Conservation (phyloP, 2,113 vertebrate species). For the Astur gentilis region DNA sequence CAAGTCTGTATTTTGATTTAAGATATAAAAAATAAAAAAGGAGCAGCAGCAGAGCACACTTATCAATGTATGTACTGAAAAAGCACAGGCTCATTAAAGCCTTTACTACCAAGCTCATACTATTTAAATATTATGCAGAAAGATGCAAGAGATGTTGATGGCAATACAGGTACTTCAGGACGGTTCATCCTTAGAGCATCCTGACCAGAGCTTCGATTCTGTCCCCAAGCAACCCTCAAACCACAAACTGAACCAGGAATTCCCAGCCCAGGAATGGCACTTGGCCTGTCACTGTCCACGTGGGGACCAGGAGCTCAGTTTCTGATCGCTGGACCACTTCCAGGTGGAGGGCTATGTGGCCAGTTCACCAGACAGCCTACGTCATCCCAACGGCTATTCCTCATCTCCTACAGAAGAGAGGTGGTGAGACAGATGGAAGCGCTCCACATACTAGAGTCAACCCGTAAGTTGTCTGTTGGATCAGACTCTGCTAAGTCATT, state of each 20-base stretch:
- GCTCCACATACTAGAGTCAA: neutral
- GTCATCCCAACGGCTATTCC: neutral
- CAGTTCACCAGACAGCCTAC: neutral
- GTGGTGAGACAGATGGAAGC: neutral
- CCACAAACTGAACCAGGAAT: neutral
- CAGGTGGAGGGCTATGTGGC: neutral
- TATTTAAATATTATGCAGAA: neutral
- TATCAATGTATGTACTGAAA: neutral
- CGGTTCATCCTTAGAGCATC: neutral
- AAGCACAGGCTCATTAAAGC: neutral
- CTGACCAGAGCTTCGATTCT: neutral
- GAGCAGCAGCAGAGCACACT: neutral
- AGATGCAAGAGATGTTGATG: fast-evolving
- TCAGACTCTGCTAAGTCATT: neutral
- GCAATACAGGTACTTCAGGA: neutral
- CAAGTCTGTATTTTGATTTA: neutral
- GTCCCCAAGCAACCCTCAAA: neutral
- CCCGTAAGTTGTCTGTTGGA: neutral
- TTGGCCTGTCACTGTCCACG: fast-evolving
- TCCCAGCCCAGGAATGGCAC: neutral
- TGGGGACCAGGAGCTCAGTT: neutral
- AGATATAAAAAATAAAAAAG: neutral
- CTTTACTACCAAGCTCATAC: neutral
- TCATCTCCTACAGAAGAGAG: neutral
- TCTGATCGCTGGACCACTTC: neutral